Evolutionary conservation across 1,140 invertebrate genomes (phyloP), one percentile per base, ranked within the genome.

Genomic region (Bombyx mori): DNA sequence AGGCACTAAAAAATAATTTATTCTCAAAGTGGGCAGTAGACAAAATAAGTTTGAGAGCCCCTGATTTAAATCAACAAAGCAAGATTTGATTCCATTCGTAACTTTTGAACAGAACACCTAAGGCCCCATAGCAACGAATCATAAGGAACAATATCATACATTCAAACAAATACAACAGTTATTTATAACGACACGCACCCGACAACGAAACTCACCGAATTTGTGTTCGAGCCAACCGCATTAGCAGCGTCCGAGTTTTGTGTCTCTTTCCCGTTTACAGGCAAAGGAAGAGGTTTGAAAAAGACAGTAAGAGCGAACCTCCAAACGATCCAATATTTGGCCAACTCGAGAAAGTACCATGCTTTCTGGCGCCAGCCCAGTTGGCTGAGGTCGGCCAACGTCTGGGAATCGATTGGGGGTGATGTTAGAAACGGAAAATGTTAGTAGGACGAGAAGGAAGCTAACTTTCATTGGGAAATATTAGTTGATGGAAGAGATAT

Each of bases 191-290:
- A 52, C 44, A 44, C 6, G 12, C 9, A 45, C 50, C 51, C 44
- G 52, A 54, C 26, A 35, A 35, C 26, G 42, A 59, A 48, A 72
- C 69, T 72, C 61, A 72, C 67, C 69, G 57, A 44, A 35, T 6
- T 26, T 52, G n/a, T 59, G 59, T 42, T 63, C 46, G 54, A 44
- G 5, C 3, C 26, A 3, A 22, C 26, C n/a, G 46, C 12, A 7
- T 56, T 46, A 3, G n/a, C 9, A n/a, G 35, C 42, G 43, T 42
- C 42, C 12, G 45, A 9, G n/a, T 51, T 35, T 35, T 35, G 26
- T 35, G 26, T 8, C 43, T 18, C 52, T 44, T 6, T 49, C 54
- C 10, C 48, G 9, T 10, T 51, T 42, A 44, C 35, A 35, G 26
- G 26, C 26, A 35, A 42, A 58, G 50, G 22, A 6, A 46, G 53